These are phyloP conservation scores for Drosophila acutilabella DNA, from an alignment of 2,888 invertebrate genomes.

Conservation along the genomic window DNA sequence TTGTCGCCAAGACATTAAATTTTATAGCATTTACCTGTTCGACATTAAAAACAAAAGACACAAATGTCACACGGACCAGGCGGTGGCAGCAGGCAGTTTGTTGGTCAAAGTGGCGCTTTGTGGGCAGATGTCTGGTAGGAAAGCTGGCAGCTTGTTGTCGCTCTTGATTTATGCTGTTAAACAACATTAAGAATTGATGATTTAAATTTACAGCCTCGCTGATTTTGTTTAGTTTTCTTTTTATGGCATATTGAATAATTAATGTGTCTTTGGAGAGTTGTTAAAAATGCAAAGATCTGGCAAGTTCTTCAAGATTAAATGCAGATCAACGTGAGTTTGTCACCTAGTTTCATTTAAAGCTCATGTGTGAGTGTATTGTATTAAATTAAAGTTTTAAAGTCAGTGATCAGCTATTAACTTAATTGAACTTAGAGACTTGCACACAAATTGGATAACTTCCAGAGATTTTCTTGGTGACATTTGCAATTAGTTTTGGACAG, in stretches of 20 bases:
- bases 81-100: constrained; percentile 36
- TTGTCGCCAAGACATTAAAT: constrained; percentile 61
- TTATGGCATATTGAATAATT: constrained; percentile 39
- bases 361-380: neutral
- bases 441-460: neutral
- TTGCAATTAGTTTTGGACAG: constrained; percentile 31
- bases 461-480: constrained; percentile 13
- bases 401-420: constrained; percentile 16
- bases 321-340: neutral
- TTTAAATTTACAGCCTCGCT: constrained; percentile 47
- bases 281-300: neutral
- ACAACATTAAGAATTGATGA: constrained; percentile 69
- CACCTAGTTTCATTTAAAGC: neutral
- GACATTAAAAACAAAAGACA: constrained; percentile 74
- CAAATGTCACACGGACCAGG: constrained; percentile 51
- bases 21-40: constrained; percentile 71
- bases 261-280: constrained; percentile 47
- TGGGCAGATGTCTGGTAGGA: constrained; percentile 7
- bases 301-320: neutral
- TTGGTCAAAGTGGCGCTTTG: constrained; percentile 42
- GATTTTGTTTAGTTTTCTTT: constrained; percentile 44
- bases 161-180: constrained; percentile 67
- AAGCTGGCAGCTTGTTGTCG: constrained; percentile 31
- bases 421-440: constrained; percentile 42
- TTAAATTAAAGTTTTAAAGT: neutral